Evolutionary conservation across 2,797 vertebrate species (phyloP), one percentile per base, ranked within the genome.

Genomic region (Pseudomugil tenellus): DNA sequence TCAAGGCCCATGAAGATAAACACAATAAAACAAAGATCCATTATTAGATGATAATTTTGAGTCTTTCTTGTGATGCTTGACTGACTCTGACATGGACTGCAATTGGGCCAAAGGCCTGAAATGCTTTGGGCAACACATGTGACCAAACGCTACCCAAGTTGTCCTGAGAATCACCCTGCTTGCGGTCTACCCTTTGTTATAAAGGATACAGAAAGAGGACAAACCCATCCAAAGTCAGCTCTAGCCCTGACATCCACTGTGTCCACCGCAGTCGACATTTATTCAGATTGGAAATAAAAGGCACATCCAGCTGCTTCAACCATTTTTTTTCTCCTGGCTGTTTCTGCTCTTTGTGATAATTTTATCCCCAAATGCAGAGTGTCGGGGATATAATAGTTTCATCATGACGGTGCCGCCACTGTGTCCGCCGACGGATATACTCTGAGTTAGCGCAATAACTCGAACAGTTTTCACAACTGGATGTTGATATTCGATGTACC

Each of bases 1-100:
- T 63, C 31, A 75, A 57, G 52, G 26, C 43, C 72, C 23, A 57
- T 57, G 32, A 59, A 46, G 34, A 72, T 63, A 67, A 48, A 35
- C 58, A 79, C 56, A 82, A 76, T 80, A 74, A 81, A 59, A 62
- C 19, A 31, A 55, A 28, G n/a, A 16, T 8, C 8, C 13, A 59
- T 78, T 58, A 71, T 60, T 58, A 26, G 51, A 71, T 49, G 51
- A 19, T 34, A 52, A 51, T 14, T 53, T 16, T 46, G 52, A 28
- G 16, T 46, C 67, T 60, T 54, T 21, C 17, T 58, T 16, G 37
- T 19, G 39, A 57, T 10, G 63, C 70, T 68, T 52, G 31, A 53
- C 31, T 67, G 66, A 63, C 41, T 71, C 10, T 53, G 55, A 58
- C 49, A 41, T 11, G 3, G 21, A 46, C 41, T n/a, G 53, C n/a